A percentile compares a stretch with the other conserved stretches of the same genome.
These are phyloP conservation scores for Cynopterus sphinx DNA, from an alignment of 2,797 vertebrate species.

Conservation along the genomic window DNA sequence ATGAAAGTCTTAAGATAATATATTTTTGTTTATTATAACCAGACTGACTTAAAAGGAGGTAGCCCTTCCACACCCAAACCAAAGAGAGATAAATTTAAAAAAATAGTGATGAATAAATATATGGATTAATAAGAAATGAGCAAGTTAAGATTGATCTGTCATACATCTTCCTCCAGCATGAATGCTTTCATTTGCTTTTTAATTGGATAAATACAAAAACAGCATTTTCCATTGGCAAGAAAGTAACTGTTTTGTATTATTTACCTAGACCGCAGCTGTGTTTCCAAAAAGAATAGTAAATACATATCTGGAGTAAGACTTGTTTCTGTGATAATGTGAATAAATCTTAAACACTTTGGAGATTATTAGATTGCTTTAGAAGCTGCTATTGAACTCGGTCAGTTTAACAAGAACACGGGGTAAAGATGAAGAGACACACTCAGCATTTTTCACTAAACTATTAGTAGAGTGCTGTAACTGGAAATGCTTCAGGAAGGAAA, in stretches of 20 bases:
- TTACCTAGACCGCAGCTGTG: slow-evolving; percentile 77
- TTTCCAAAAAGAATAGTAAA: slow-evolving; percentile 80
- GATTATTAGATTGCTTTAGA: slow-evolving; percentile 64
- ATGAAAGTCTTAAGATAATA: not conserved
- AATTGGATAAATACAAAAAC: slow-evolving; percentile 79
- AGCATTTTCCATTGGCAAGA: slow-evolving; percentile 73
- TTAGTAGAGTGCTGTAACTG: not conserved
- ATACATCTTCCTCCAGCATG: slow-evolving; percentile 18
- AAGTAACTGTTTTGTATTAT: slow-evolving; percentile 77
- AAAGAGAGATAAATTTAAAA: slow-evolving; percentile 47
- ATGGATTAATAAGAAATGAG: slow-evolving; percentile 22
- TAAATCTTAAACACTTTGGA: slow-evolving; percentile 63
- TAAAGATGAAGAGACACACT: not conserved
- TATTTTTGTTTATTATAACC: slow-evolving; percentile 20
- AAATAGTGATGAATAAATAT: slow-evolving; percentile 23
- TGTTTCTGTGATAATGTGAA: slow-evolving; percentile 76
- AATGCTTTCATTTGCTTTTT: slow-evolving; percentile 70
- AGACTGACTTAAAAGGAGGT: slow-evolving; percentile 27
- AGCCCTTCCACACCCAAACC: not conserved
- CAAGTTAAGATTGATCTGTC: slow-evolving; percentile 29
- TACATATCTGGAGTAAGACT: slow-evolving; percentile 77
- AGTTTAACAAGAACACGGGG: slow-evolving; percentile 23
- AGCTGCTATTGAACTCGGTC: not conserved
- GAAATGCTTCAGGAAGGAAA: not conserved
- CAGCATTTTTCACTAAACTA: not conserved